Evolutionary conservation across 2,797 vertebrate species (phyloP).

Genomic region (Petrocephalus schoutedeni): DNA sequence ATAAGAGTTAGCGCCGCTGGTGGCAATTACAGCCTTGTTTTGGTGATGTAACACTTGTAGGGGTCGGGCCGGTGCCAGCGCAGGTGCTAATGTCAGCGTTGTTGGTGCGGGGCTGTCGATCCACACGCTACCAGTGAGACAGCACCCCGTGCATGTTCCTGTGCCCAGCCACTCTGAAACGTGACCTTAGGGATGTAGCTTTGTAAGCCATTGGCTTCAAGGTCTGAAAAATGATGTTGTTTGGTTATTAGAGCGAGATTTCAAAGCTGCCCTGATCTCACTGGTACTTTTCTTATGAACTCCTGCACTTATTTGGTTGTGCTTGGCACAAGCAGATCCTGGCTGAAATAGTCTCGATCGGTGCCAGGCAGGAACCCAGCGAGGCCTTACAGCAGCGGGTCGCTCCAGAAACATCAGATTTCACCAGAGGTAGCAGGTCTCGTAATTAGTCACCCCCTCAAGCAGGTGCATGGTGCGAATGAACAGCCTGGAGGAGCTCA

Average conservation of each 20-base stretch:
- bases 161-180: not conserved
- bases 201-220: not conserved
- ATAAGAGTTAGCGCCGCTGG: slow-evolving; percentile 16
- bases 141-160: not conserved
- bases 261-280: not conserved
- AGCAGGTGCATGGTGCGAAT: not conserved
- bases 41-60: slow-evolving; percentile 23
- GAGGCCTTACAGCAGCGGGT: not conserved
- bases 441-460: not conserved
- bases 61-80: not conserved
- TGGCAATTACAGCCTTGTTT: slow-evolving; percentile 28
- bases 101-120: not conserved
- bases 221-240: not conserved
- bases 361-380: not conserved
- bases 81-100: not conserved
- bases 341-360: not conserved
- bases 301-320: not conserved
- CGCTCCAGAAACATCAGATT: not conserved
- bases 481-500: not conserved
- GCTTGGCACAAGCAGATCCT: not conserved
- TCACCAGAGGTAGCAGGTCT: not conserved
- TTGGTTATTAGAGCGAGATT: not conserved
- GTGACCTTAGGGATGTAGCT: not conserved
- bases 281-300: not conserved
- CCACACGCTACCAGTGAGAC: not conserved